Base-by-base conservation (phyloP, 2,888 invertebrate genomes). In the Ophion costatus region DNA sequence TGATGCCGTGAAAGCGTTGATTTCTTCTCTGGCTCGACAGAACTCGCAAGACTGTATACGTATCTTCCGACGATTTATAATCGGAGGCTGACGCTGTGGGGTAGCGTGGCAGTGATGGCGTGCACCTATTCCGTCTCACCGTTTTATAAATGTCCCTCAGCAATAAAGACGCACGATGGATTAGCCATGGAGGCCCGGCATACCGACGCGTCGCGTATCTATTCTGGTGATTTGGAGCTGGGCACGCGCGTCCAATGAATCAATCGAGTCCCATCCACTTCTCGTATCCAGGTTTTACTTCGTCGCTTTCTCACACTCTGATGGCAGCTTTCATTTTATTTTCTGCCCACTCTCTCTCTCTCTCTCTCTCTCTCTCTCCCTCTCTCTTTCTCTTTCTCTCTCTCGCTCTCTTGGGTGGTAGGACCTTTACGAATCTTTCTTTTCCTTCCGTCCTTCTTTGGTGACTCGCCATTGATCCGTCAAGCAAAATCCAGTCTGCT, bases 181-280 rank as follows among this genome's bases (percentile, higher is more conserved):
- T 93, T 93, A 93, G 92, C 90, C 90, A 90, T 90, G 91, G 87
- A 89, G 83, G 86, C 87, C 88, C 88, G 91, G 91, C 92, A 92
- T 94, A 92, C 92, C 93, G 90, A 89, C 89, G 89, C 91, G 80
- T 79, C 73, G 73, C 89, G 90, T 90, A 92, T 93, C 93, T 94
- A 94, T 94, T 94, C 93, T 93, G 91, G 93, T 93, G 93, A 93
- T 93, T 93, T 92, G 92, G 92, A 93, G 91, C 90, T 90, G 91
- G 92, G 92, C 93, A 93, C 93, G 93, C 93, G 93, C 92, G 93
- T 91, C 91, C 92, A 93, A 93, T 94, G 93, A 93, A 94, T 94
- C 93, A 94, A 94, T 94, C 92, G 92, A 87, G 86, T 89, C 88
- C 88, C 87, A 87, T 88, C 87, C 87, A 82, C 88, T 79, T 85